Evolutionary conservation across 1,140 invertebrate genomes (phyloP).

Genomic region (Coptotermes formosanus): DNA sequence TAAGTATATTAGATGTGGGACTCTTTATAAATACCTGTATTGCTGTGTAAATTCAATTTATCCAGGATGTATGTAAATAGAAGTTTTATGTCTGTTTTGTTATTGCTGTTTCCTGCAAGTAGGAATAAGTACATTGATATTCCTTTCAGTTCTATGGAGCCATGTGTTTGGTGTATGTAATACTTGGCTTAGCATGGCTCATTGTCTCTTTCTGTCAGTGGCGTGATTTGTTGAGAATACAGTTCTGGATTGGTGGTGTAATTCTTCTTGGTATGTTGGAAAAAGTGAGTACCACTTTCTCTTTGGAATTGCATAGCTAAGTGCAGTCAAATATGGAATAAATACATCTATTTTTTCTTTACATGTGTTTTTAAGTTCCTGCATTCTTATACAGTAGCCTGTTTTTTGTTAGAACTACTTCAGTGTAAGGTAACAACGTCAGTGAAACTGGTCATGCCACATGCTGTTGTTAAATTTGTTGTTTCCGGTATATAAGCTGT

Average conservation of each 20-base stretch:
- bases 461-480: too few relatives aligned
- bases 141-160: constrained; percentile 78
- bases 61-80: too few relatives aligned
- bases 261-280: constrained; percentile 83
- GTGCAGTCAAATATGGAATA: too few relatives aligned
- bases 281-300: constrained; percentile 47
- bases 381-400: too few relatives aligned
- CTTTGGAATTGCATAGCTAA: neutral
- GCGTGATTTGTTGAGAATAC: constrained; percentile 87
- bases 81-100: neutral
- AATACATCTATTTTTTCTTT: too few relatives aligned
- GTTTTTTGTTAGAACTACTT: too few relatives aligned
- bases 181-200: constrained; percentile 82
- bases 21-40: neutral
- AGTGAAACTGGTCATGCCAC: too few relatives aligned
- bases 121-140: constrained; percentile 23
- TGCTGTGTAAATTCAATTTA: neutral
- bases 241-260: constrained; percentile 93
- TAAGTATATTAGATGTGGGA: too few relatives aligned
- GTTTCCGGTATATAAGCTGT: too few relatives aligned
- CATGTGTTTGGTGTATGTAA: constrained; percentile 85
- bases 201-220: constrained; percentile 81
- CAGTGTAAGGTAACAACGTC: too few relatives aligned
- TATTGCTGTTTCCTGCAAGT: neutral
- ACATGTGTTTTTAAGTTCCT: neutral